Percentiles rank a stretch among this genome's conserved stretches.
Conservation (phyloP, 2,797 vertebrate genomes). For the Limosa lapponica region DNA sequence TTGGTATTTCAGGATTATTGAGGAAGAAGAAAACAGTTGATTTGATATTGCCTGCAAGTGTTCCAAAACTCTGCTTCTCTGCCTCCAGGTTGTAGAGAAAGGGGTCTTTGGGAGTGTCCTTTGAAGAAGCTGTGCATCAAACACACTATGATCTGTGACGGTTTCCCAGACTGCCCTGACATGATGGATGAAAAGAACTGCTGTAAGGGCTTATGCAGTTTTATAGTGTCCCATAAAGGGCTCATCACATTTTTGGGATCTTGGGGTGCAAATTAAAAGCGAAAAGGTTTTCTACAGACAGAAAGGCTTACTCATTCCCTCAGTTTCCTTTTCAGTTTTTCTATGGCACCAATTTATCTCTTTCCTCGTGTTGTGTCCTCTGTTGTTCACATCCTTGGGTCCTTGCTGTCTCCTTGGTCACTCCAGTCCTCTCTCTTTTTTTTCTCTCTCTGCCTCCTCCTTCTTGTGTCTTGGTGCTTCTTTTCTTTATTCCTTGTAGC, state of each 20-base stretch:
- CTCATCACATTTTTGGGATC: background rate
- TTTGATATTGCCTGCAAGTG: background rate
- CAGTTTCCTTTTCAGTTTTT: background rate
- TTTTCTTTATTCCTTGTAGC: background rate
- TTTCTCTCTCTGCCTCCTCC: background rate
- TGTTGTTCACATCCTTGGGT: background rate
- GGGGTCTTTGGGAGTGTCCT: constrained; percentile 93
- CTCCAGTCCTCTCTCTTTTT: background rate
- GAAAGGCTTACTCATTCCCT: background rate
- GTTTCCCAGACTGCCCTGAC: constrained; percentile 92
- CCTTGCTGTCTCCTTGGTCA: background rate
- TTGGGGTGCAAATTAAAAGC: background rate
- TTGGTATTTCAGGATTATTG: background rate
- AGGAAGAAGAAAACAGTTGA: background rate
- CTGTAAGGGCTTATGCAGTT: constrained; percentile 80
- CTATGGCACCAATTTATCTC: background rate
- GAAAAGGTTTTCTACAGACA: background rate
- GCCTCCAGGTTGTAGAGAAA: constrained; percentile 87
- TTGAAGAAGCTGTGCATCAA: constrained; percentile 87
- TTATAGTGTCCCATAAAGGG: background rate
- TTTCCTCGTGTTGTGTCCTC: background rate
- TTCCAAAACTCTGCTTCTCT: constrained; percentile 49
- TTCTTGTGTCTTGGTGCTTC: background rate
- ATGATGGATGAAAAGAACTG: constrained; percentile 92
- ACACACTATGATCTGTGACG: constrained; percentile 90